These are phyloP conservation scores for Cephalopterus ornatus DNA, from an alignment of 2,113 vertebrate species.

Conservation along the genomic window DNA sequence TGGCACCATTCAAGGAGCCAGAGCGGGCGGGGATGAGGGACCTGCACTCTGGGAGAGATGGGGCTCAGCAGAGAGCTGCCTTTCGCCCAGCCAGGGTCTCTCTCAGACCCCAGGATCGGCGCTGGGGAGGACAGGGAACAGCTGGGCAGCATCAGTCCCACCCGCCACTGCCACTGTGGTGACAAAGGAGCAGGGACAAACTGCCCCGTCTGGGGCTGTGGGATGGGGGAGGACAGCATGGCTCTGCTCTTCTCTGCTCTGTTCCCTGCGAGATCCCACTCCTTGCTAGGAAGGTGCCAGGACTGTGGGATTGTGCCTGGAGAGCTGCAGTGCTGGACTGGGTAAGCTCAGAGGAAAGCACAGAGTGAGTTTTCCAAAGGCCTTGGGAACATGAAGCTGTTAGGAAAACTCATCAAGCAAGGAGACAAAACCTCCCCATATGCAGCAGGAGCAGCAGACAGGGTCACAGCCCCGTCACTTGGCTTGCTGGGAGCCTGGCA, in stretches of 20 bases:
- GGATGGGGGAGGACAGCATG: too few relatives aligned
- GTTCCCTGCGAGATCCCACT: background rate
- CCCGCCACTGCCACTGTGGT: background rate
- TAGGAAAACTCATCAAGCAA: background rate
- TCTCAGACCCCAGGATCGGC: accelerated
- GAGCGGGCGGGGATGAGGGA: background rate
- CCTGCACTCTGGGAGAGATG: background rate
- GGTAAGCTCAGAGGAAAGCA: background rate
- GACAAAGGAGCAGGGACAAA: background rate
- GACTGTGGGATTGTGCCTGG: background rate
- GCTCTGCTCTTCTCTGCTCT: background rate
- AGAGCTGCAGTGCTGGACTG: background rate
- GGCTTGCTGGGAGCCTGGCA: background rate
- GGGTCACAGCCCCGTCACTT: accelerated
- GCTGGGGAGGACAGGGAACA: background rate
- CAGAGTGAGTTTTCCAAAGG: background rate
- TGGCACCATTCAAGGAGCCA: background rate
- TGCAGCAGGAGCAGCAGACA: accelerated
- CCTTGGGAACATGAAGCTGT: background rate
- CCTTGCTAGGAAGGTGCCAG: accelerated
- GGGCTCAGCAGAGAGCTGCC: background rate
- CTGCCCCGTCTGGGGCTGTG: accelerated
- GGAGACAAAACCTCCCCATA: background rate
- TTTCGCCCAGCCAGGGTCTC: accelerated
- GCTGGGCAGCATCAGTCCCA: background rate